These are phyloP conservation scores for Pseudococcus jackbeardsleyi DNA, from an alignment of 2,888 invertebrate genomes.

Conservation along the genomic window DNA sequence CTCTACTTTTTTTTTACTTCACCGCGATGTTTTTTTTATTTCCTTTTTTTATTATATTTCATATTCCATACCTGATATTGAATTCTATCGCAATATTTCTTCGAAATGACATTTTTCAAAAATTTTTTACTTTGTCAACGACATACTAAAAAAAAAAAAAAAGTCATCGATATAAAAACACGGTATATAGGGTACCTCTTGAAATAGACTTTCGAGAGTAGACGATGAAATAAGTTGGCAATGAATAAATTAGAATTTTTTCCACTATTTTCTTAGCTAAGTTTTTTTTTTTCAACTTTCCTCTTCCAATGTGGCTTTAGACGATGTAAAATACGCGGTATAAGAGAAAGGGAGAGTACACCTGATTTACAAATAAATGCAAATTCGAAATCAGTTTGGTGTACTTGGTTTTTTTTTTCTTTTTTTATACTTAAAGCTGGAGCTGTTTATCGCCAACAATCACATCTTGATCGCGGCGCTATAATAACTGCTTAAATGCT, in stretches of 20 bases:
- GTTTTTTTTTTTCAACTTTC: not conserved
- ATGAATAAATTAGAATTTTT: conserved; percentile 37
- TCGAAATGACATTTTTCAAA: conserved; percentile 48
- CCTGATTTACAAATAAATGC: conserved; percentile 10
- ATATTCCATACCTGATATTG: conserved; percentile 45
- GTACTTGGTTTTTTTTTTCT: not conserved
- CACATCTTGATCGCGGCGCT: not conserved
- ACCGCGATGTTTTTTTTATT: not conserved
- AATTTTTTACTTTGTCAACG: conserved; percentile 41
- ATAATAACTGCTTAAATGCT: conserved; percentile 10
- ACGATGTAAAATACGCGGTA: not conserved
- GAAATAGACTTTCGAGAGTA: not conserved
- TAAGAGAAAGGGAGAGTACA: not conserved
- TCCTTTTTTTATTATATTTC: conserved; percentile 27
- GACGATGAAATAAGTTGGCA: conserved; percentile 16
- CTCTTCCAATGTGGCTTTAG: not conserved
- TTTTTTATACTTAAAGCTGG: not conserved
- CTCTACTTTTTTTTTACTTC: conserved; percentile 5
- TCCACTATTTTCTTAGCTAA: not conserved
- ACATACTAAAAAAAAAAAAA: conserved; percentile 27
- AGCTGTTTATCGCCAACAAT: not conserved
- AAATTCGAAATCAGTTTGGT: not conserved
- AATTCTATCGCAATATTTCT: conserved; percentile 43
- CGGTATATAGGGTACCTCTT: not conserved
- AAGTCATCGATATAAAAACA: conserved; percentile 27